Evolutionary conservation across 1,140 invertebrate species (phyloP), one percentile per base, ranked within the genome.

Genomic region (Calephelis virginiensis): DNA sequence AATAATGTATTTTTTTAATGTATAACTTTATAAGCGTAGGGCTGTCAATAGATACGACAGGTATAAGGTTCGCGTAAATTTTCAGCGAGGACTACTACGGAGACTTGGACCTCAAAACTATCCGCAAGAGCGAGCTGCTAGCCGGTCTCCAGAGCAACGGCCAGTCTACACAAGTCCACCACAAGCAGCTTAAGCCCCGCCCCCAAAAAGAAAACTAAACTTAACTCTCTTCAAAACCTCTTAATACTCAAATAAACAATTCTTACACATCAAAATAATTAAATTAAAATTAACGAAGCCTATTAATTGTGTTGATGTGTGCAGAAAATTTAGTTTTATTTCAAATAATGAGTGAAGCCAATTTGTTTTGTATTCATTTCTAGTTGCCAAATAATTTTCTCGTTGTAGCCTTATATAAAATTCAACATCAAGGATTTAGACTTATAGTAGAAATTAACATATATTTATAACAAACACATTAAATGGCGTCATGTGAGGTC

Each of bases 11-110:
- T 53, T 68, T 64, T 59, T 62, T 68, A 69, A 43, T 72, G 62
- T 61, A 69, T 69, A 59, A 69, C 63, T 59, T 62, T 68, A 62
- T 75, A 77, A 67, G 69, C 53, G 64, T 81, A 80, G 68, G 71
- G 69, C 80, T 59, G 76, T 61, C 37, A 66, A 77, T 81, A 78
- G 85, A 83, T 71, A 72, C 71, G 78, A 80, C 81, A 84, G 84
- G 80, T 73, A 85, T 90, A 90, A 90, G 88, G 78, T 86, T 72
- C 78, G 81, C 80, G 81, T 90, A 80, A 82, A 81, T 89, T 91
- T 91, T 91, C 89, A 97, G 97, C 94, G 97, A 98, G 94, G 97
- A 98, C 94, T 98, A 98, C 94, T 98, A 98, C 84, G 97, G 97
- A 75, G 97, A 98, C 90, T 91, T 98, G 93, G 97, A 98, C 92